These are phyloP conservation scores for Telenomus remus DNA, from an alignment of 1,140 invertebrate species.

Conservation along the genomic window DNA sequence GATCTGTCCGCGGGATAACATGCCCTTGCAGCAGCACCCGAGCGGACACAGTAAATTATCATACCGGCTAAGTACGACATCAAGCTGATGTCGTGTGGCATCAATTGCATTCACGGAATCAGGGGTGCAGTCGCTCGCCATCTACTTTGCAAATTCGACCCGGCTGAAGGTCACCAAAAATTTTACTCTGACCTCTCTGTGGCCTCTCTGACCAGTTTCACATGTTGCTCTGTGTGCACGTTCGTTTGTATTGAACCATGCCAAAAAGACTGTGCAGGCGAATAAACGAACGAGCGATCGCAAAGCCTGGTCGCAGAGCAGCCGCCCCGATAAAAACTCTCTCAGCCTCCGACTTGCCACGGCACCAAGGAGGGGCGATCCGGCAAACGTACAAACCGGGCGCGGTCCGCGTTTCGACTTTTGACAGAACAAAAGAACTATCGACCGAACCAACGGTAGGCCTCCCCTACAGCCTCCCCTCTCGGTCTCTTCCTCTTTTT, in stretches of 20 bases:
- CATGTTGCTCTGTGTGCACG: slow-evolving; percentile 10
- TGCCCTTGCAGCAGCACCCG: slow-evolving; percentile 22
- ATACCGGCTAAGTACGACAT: slow-evolving; percentile 50
- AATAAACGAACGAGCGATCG: slow-evolving; percentile 49
- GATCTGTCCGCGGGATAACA: slow-evolving; percentile 42
- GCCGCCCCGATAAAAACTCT: slow-evolving; percentile 61
- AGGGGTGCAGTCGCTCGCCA: slow-evolving; percentile 3
- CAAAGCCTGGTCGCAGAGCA: slow-evolving; percentile 48
- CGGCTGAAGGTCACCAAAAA: slow-evolving; percentile 1
- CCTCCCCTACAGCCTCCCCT: slow-evolving; percentile 29
- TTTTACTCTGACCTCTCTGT: too few relatives aligned
- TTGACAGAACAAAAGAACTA: slow-evolving; percentile 76
- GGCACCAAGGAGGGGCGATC: slow-evolving; percentile 39
- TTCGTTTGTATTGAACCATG: slow-evolving; percentile 18
- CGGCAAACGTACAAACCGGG: slow-evolving; percentile 56
- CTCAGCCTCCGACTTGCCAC: slow-evolving; percentile 45
- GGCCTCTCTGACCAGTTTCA: not conserved
- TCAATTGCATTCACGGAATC: slow-evolving; percentile 40
- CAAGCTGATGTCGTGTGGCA: slow-evolving; percentile 39
- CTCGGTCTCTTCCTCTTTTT: slow-evolving; percentile 41
- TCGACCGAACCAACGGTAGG: slow-evolving; percentile 64
- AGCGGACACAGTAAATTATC: slow-evolving; percentile 44
- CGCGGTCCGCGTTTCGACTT: slow-evolving; percentile 67
- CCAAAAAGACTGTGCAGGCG: slow-evolving; percentile 29
- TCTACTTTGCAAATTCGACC: slow-evolving; percentile 38